phyloP scores from a whole-genome alignment of 2,797 vertebrate species.

The Chaetophractus vellerosus region DNA sequence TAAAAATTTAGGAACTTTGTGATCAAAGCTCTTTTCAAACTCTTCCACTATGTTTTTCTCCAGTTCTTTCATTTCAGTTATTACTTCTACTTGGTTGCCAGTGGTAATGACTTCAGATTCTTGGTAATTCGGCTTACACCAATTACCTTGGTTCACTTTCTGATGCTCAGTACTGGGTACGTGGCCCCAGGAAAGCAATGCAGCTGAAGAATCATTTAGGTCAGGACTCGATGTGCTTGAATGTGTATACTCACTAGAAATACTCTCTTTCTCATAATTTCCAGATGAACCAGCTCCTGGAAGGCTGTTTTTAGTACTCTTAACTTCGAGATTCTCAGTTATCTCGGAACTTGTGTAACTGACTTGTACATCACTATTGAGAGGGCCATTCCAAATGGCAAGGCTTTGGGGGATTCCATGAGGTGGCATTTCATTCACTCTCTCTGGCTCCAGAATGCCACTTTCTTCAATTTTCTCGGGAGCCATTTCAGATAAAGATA shows the following conservation, averaged over 20 bases:
- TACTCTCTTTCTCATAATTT: conserved; percentile 86
- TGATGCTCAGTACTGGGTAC: conserved; percentile 61
- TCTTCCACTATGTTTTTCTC: conserved; percentile 74
- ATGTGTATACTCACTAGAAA: conserved; percentile 91
- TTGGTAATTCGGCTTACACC: conserved; percentile 41
- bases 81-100: conserved; percentile 73
- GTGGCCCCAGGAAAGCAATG: conserved; percentile 89
- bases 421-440: conserved; percentile 57
- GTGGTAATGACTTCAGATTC: conserved; percentile 57
- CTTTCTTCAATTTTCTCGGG: conserved; percentile 73
- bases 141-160: conserved; percentile 51
- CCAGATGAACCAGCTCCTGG: conserved; percentile 73
- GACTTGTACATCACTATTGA: conserved; percentile 89
- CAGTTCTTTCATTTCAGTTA: conserved; percentile 69
- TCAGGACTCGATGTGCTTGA: conserved; percentile 94
- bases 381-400: conserved; percentile 90
- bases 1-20: conserved; percentile 88
- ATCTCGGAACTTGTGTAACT: conserved; percentile 88
- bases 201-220: conserved; percentile 89
- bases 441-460: conserved; percentile 67
- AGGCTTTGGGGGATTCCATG: conserved; percentile 73
- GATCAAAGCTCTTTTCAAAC: conserved; percentile 87
- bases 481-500: conserved; percentile 75
- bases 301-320: conserved; percentile 74
- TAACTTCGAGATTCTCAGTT: conserved; percentile 76